A percentile compares a stretch with the other conserved stretches of the same genome.
Conservation (phyloP, 2,888 invertebrate genomes). For the Papilio protenor region DNA sequence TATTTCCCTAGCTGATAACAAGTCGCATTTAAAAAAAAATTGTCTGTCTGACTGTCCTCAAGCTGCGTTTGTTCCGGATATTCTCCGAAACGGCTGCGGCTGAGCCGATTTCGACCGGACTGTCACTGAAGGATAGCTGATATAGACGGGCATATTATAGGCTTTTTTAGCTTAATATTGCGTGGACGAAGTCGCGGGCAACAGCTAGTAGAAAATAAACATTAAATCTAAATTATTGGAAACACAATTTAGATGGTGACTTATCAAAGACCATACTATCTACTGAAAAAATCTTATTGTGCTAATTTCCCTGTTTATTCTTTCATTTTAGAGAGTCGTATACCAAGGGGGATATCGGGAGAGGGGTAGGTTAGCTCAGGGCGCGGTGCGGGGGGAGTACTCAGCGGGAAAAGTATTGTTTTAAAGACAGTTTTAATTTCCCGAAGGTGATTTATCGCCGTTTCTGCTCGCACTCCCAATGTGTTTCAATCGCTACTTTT, state of each 20-base stretch:
- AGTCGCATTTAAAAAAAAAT: no score
- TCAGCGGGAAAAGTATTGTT: conserved; percentile 79
- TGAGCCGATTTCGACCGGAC: no score
- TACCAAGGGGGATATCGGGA: conserved; percentile 38
- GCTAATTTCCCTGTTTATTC: conserved; percentile 42
- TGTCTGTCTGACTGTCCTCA: no score
- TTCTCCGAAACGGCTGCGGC: no score
- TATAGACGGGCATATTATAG: no score
- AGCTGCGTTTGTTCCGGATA: no score
- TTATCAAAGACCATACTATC: conserved; percentile 1
- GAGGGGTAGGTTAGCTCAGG: conserved; percentile 43
- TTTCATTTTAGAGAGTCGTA: conserved; percentile 44
- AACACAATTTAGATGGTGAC: neutral
- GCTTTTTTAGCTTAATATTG: no score
- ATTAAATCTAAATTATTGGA: no score
- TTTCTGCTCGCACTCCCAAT: conserved; percentile 61
- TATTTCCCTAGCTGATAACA: no score
- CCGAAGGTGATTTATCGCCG: conserved; percentile 83
- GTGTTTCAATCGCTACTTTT: conserved; percentile 62
- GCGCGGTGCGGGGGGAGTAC: conserved; percentile 55
- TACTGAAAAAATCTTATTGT: conserved; percentile 18
- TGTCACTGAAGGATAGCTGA: no score
- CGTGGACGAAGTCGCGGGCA: no score
- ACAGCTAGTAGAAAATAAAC: no score
- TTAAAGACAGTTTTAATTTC: conserved; percentile 84